Evolutionary conservation across 2,797 vertebrate species (phyloP).

Genomic region (Petrocephalus sullivani): DNA sequence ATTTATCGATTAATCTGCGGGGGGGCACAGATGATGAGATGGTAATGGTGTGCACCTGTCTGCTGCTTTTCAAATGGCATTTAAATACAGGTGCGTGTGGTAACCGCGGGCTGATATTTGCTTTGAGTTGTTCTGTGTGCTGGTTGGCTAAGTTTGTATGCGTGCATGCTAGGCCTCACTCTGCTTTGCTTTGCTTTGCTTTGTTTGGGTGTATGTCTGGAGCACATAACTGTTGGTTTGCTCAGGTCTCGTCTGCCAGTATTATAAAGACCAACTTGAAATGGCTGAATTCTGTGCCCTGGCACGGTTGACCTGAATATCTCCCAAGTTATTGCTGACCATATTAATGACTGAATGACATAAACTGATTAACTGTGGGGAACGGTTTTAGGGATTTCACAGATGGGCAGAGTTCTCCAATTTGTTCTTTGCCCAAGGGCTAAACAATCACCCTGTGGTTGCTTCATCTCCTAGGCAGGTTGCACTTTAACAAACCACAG

Average conservation of each 20-base stretch:
- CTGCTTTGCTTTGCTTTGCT: neutral
- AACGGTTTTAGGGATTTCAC: neutral
- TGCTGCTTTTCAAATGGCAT: neutral
- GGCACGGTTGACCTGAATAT: neutral
- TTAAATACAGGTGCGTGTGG: neutral
- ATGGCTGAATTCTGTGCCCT: neutral
- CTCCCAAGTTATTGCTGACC: neutral
- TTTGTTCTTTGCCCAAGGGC: neutral
- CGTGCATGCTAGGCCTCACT: neutral
- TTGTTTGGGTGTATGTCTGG: neutral
- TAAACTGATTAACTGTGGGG: neutral
- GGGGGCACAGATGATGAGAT: neutral
- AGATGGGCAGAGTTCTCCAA: neutral
- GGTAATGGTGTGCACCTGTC: neutral
- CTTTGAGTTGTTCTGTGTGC: neutral
- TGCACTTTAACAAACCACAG: neutral
- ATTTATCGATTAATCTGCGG: neutral
- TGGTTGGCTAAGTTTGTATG: neutral
- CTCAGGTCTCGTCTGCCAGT: neutral
- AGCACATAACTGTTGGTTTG: neutral
- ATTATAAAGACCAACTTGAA: neutral
- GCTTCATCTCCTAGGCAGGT: neutral
- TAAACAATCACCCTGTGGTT: neutral
- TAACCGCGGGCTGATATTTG: neutral
- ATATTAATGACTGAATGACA: neutral